These are phyloP conservation scores for Dynastes maya DNA, from an alignment of 2,888 invertebrate genomes.

Conservation along the genomic window DNA sequence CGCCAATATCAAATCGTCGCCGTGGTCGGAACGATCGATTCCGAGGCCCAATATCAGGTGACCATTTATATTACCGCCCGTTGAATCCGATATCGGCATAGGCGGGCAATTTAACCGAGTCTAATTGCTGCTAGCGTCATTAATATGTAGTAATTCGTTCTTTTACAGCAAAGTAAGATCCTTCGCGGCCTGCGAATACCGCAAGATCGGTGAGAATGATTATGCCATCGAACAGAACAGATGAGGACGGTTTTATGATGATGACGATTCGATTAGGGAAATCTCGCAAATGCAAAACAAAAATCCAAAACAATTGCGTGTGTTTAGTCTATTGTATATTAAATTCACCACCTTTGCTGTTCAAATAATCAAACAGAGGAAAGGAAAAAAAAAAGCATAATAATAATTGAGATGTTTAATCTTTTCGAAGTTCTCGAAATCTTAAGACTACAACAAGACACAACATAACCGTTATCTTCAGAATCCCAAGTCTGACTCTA, in stretches of 20 bases:
- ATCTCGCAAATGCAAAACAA: conserved; percentile 45
- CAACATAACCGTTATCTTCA: background rate
- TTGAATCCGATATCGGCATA: too few relatives aligned
- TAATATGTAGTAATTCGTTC: conserved; percentile 25
- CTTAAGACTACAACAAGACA: background rate
- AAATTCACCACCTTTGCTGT: conserved; percentile 64
- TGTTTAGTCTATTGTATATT: conserved; percentile 48
- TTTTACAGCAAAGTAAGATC: conserved; percentile 84
- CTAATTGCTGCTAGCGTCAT: conserved; percentile 1
- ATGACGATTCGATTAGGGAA: background rate
- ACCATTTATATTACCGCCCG: background rate
- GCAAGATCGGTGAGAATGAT: conserved; percentile 77
- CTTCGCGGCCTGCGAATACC: conserved; percentile 83
- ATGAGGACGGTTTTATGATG: conserved; percentile 51
- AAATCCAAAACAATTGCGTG: background rate
- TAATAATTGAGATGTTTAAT: conserved; percentile 35
- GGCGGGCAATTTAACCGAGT: too few relatives aligned
- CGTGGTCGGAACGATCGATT: conserved; percentile 81
- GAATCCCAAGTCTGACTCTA: too few relatives aligned
- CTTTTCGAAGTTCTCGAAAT: conserved; percentile 19
- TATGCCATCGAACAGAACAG: conserved; percentile 39
- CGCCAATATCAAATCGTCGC: conserved; percentile 91
- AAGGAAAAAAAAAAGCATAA: background rate
- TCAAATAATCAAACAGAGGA: conserved; percentile 58
- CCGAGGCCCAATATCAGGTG: conserved; percentile 84